Percentiles rank a stretch among this genome's conserved stretches.
Evolutionary conservation across 1,140 invertebrate genomes (phyloP).

Genomic region (Eurosta solidaginis): DNA sequence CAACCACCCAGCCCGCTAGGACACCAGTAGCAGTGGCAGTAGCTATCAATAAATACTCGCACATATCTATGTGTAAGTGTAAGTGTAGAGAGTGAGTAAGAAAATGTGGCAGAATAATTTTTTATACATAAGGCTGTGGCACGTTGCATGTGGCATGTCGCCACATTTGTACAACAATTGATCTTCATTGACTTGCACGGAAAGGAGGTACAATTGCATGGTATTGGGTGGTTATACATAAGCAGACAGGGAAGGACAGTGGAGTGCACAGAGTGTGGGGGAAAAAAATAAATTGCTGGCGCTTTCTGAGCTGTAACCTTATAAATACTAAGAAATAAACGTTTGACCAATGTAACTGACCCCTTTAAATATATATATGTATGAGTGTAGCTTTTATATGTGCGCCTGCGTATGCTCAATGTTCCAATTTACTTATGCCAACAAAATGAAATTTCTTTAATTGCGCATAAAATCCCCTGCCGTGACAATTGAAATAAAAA

Average conservation of each 20-base stretch:
- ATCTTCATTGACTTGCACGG: slow-evolving; percentile 20
- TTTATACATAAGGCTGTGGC: neutral
- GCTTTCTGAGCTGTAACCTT: slow-evolving; percentile 3
- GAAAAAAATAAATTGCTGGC: neutral
- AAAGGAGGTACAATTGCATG: neutral
- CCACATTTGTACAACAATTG: slow-evolving; percentile 30
- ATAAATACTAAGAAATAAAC: neutral
- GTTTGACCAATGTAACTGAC: neutral
- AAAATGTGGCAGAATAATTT: neutral
- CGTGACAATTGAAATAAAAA: neutral
- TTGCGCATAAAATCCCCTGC: slow-evolving; percentile 11
- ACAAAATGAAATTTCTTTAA: neutral
- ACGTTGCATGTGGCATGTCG: slow-evolving; percentile 16
- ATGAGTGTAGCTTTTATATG: neutral
- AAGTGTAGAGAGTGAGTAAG: neutral
- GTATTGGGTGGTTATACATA: neutral
- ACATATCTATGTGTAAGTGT: neutral
- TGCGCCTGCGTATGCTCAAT: neutral
- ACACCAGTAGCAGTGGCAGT: slow-evolving; percentile 2
- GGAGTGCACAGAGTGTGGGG: neutral
- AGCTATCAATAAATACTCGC: neutral
- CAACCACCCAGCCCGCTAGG: neutral
- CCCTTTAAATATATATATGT: neutral
- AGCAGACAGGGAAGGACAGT: neutral
- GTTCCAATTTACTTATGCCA: neutral